Evolutionary conservation across 2,797 vertebrate genomes (phyloP), one percentile per base, ranked within the genome.

Genomic region (Acrossocheilus fasciatus): DNA sequence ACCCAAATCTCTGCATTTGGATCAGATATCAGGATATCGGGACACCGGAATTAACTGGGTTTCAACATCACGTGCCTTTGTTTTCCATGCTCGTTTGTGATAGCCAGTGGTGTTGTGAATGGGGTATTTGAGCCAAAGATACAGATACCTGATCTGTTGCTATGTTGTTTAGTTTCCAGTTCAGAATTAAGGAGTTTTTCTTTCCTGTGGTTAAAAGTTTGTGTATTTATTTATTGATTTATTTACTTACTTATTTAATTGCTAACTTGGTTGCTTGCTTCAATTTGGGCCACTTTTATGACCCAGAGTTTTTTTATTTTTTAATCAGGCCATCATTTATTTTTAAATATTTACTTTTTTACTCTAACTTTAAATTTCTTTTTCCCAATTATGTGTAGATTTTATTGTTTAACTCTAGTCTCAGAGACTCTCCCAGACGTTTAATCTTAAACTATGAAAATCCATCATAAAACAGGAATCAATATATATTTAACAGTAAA

Each of bases 1-100:
- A 82, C 79, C 81, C 83, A 70, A 91, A 91, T 91, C 84, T 91
- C 74, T 70, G 57, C 80, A 87, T 89, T 84, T 88, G 83, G 66
- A 86, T 87, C 80, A 89, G 89, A 76, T 86, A 74, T n/a, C 34
- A 52, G 59, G 89, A 76, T 86, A 74, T n/a, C 34, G 52, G 59
- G n/a, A 34, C 47, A 66, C 43, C 6, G 15, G 36, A 43, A 78
- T 75, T 4, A 74, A 54, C 36, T 77, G 18, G 69, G 82, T 75
- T 84, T 54, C 41, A 34, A 64, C 20, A 45, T 81, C 80, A 73
- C 34, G 6, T 73, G 18, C 36, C 69, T 54, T 45, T 50, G 78
- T 82, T 77, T 88, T 88, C 62, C 78, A 26, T 41, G 68, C 20
- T 50, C 10, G 1, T 26, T 23, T 41, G 41, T 39, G 6, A 59